These are phyloP conservation scores for Heptascelio sp. DNA, from an alignment of 2,888 invertebrate genomes.

Conservation along the genomic window DNA sequence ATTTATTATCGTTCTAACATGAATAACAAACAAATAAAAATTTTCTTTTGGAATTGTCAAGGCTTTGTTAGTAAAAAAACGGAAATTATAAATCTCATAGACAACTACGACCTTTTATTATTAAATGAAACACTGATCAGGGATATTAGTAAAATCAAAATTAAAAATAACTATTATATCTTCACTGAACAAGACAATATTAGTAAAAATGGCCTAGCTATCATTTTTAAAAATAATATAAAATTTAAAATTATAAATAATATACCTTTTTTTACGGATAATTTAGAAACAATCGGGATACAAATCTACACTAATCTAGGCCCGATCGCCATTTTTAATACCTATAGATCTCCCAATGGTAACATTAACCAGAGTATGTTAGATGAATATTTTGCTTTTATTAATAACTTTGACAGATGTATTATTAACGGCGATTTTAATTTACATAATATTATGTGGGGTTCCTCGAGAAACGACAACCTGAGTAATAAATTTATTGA, in stretches of 20 bases:
- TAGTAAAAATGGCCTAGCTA: neutral
- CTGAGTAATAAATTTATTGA: neutral
- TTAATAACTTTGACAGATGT: neutral
- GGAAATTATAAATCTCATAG: neutral
- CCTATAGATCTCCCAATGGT: conserved; percentile 20
- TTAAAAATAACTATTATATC: conserved; percentile 8
- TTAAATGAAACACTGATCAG: neutral
- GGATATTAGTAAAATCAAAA: conserved; percentile 6
- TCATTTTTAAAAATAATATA: conserved; percentile 19
- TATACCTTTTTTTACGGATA: conserved; percentile 5
- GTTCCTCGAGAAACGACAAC: neutral
- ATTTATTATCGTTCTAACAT: no score
- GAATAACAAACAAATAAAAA: no score
- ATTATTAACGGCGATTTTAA: conserved; percentile 35
- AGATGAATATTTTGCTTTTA: conserved; percentile 13
- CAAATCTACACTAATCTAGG: neutral
- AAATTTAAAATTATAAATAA: conserved; percentile 26
- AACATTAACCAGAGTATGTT: neutral
- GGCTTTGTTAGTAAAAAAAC: conserved; percentile 25
- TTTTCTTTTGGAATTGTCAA: conserved; percentile 35
- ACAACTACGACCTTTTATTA: conserved; percentile 21
- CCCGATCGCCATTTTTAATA: conserved; percentile 11
- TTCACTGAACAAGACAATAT: neutral
- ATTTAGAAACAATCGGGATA: conserved; percentile 16
- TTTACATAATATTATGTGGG: neutral